Base-by-base conservation (phyloP, 2,113 vertebrate species). In the Panurus biarmicus region DNA sequence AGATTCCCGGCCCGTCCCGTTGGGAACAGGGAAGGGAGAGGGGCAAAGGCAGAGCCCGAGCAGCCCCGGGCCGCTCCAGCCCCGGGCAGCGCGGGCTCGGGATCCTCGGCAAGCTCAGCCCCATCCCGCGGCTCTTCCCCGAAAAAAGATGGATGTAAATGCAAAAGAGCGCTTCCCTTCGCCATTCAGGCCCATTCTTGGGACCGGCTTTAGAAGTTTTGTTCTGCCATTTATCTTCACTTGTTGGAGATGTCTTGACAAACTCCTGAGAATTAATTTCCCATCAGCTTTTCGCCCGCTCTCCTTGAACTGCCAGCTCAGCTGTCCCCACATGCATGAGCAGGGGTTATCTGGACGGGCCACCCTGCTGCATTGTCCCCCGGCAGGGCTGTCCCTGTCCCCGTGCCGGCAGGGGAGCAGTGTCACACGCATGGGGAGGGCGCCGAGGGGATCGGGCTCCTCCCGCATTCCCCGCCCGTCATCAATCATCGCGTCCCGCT, bases 151-250 rank as follows among this genome's bases (percentile, higher is more conserved):
- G 93, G 94, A 93, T 95, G 92, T 82, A 96, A 95, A 95, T 90
- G 91, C 91, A 67, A 95, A 95, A 95, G 82, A 91, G 79, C 18
- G 51, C 48, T 94, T 85, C 75, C 66, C 81, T 94, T 12, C 25
- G 57, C 76, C 77, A 90, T 87, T 96, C 90, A 94, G 85, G 54
- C 51, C 87, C 81, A 92, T 96, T 96, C 96, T 95, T 86, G 91
- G 80, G 25, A 65, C 89, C 51, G 93, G 54, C 92, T 97, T 96
- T 96, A 94, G 97, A 96, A 97, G 90, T 93, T 97, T 97, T 84
- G 81, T 97, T 97, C 95, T 89, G 87, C 95, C 96, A 97, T 98
- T 98, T 97, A 97, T 98, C 97, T 98, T 98, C 97, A 96, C 97
- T 98, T 97, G 97, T 98, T 97, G 94, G 96, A 97, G 94, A 95